A percentile compares a stretch with the other conserved stretches of the same genome.
Evolutionary conservation across 2,113 vertebrate species (phyloP).

Genomic region (Sorex araneus): DNA sequence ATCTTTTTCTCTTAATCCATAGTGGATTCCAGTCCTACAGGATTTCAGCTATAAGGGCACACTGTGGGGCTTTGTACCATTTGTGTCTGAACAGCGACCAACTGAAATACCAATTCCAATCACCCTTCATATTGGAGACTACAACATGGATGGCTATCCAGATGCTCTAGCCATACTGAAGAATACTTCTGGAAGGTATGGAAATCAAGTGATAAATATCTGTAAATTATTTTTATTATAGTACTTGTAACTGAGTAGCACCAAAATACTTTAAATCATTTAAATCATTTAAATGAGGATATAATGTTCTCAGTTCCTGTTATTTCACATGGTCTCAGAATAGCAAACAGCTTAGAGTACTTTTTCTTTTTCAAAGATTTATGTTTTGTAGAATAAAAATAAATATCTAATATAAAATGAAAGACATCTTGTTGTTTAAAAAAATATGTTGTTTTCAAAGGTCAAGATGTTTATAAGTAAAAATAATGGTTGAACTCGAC

Average conservation of each 20-base stretch:
- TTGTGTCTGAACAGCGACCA: constrained; percentile 76
- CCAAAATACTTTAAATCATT: background rate
- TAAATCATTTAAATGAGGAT: background rate
- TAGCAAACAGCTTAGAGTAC: background rate
- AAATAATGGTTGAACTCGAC: no score
- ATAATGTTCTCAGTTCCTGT: background rate
- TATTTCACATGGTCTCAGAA: background rate
- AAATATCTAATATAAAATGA: background rate
- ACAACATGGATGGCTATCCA: constrained; percentile 99
- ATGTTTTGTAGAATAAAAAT: constrained; percentile 44
- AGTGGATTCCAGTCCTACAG: constrained; percentile 94
- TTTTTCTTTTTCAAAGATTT: constrained; percentile 13
- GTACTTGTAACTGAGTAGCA: background rate
- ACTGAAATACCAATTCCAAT: constrained; percentile 88
- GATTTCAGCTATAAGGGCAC: constrained; percentile 93
- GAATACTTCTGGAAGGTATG: constrained; percentile 95
- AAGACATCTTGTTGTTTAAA: background rate
- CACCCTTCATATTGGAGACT: constrained; percentile 96
- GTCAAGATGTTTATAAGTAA: no score
- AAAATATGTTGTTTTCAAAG: no score
- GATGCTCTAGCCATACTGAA: constrained; percentile 95
- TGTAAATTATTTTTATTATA: background rate
- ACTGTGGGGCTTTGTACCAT: constrained; percentile 93
- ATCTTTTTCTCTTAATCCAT: constrained; percentile 64
- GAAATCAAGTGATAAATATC: constrained; percentile 47